phyloP scores from a whole-genome alignment of 2,113 vertebrate genomes.

The Agelaius tricolor region DNA sequence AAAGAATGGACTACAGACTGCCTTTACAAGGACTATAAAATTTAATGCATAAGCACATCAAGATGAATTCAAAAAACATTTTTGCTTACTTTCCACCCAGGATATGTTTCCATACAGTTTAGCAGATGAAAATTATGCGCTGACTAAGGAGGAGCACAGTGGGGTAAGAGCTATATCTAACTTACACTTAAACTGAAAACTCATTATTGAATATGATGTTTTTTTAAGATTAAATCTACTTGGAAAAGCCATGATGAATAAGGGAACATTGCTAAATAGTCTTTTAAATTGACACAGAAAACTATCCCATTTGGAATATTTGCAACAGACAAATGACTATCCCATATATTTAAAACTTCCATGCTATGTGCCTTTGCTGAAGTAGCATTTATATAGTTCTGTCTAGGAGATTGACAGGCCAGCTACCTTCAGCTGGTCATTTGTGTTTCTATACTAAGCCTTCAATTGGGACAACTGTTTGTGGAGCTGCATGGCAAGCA shows the following conservation, averaged over 20 bases:
- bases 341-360: background rate
- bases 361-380: background rate
- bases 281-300: background rate
- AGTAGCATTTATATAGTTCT: background rate
- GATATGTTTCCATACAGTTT: background rate
- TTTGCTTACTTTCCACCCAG: background rate
- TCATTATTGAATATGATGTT: background rate
- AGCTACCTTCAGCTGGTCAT: background rate
- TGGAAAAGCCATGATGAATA: background rate
- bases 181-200: background rate
- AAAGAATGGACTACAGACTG: background rate
- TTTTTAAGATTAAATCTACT: background rate
- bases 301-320: background rate
- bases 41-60: background rate
- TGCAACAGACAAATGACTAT: background rate
- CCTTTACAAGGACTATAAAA: background rate
- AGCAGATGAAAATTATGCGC: background rate
- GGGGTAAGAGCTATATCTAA: background rate
- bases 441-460: background rate
- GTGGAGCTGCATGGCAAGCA: background rate
- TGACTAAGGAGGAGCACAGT: background rate
- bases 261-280: background rate
- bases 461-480: background rate
- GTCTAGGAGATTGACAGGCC: background rate
- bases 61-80: background rate